A percentile compares a stretch with the other conserved stretches of the same genome.
Evolutionary conservation across 2,797 vertebrate species (phyloP).

Genomic region (Enoplosus armatus): DNA sequence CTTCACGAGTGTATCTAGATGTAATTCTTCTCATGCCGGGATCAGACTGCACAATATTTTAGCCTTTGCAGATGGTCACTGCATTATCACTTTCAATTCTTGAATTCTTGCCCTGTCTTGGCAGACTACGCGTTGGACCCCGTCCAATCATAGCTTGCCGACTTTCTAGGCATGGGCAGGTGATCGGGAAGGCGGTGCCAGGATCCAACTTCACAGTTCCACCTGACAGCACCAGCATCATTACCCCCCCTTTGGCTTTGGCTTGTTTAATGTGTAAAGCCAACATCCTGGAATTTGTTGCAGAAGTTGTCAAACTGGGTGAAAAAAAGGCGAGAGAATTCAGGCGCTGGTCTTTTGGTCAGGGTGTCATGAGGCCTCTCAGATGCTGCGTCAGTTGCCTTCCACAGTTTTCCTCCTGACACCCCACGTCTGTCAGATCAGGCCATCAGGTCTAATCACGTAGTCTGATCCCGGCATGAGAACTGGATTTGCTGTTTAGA

Average conservation of each 20-base stretch:
- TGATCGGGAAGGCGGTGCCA: neutral
- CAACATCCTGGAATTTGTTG: neutral
- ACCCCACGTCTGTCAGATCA: neutral
- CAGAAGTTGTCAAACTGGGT: neutral
- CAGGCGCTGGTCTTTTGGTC: neutral
- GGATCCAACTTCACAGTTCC: neutral
- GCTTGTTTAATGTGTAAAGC: neutral
- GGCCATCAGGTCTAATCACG: neutral
- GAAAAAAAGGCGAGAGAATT: neutral
- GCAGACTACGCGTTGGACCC: neutral
- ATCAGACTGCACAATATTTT: slow-evolving; percentile 16
- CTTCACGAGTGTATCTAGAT: slow-evolving; percentile 17
- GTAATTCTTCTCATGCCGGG: slow-evolving; percentile 12
- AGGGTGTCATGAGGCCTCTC: neutral
- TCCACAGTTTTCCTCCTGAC: neutral
- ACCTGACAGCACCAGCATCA: neutral
- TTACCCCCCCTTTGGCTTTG: slow-evolving; percentile 4
- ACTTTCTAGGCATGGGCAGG: neutral
- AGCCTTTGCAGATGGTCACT: slow-evolving; percentile 1
- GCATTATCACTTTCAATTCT: slow-evolving; percentile 12
- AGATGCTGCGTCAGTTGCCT: neutral
- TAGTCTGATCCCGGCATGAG: slow-evolving; percentile 20
- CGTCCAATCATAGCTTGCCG: neutral
- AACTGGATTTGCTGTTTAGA: neutral
- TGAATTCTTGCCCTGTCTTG: neutral